Evolutionary conservation across 2,888 invertebrate species (phyloP).

Genomic region (Odontocolon sp.): DNA sequence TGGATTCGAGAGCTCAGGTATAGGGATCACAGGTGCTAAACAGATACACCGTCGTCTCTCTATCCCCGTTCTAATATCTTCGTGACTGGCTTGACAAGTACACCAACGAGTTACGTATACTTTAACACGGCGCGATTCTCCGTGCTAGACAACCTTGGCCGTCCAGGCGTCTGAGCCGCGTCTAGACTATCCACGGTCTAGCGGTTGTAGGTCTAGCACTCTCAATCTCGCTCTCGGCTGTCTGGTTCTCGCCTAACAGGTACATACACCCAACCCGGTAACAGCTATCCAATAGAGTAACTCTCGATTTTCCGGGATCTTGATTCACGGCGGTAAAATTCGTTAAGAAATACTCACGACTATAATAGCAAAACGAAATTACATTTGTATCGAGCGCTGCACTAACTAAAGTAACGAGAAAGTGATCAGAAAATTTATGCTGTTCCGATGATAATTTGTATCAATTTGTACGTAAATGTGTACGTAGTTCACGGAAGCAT

Average conservation of each 20-base stretch:
- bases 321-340: slow-evolving; percentile 30
- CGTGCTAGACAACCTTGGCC: slow-evolving; percentile 54
- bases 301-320: slow-evolving; percentile 14
- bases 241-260: slow-evolving; percentile 51
- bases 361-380: too few relatives aligned
- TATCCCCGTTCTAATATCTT: slow-evolving; percentile 52
- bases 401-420: not conserved
- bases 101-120: slow-evolving; percentile 10
- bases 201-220: slow-evolving; percentile 48
- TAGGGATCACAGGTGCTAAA: not conserved
- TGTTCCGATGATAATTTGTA: not conserved
- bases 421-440: not conserved
- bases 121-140: slow-evolving; percentile 8
- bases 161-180: slow-evolving; percentile 53
- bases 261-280: not conserved
- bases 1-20: not conserved
- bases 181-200: slow-evolving; percentile 60
- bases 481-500: slow-evolving; percentile 17
- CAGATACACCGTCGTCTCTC: slow-evolving; percentile 15
- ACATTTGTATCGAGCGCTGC: not conserved
- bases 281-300: slow-evolving; percentile 8
- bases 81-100: slow-evolving; percentile 55
- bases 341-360: too few relatives aligned
- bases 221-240: slow-evolving; percentile 23
- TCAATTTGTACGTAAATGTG: not conserved